Percentiles rank a stretch among this genome's conserved stretches.
Evolutionary conservation across 2,888 invertebrate species (phyloP).

Genomic region (Sclerodermus sp.): DNA sequence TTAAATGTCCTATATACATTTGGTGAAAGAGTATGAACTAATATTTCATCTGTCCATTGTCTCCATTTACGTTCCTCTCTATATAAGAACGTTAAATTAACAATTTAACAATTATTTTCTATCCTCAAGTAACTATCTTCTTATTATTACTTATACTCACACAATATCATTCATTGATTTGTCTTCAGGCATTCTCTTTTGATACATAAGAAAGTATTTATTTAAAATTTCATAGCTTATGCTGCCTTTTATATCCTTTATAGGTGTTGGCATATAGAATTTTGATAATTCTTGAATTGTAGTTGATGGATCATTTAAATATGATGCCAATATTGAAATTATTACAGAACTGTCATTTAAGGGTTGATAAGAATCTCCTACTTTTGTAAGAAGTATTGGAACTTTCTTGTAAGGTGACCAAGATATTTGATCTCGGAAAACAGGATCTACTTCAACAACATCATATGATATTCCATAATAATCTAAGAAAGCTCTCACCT

Average conservation of each 20-base stretch:
- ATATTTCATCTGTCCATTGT: conserved; percentile 87
- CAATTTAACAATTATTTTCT: conserved; percentile 2
- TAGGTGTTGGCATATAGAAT: conserved; percentile 75
- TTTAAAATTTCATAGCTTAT: conserved; percentile 78
- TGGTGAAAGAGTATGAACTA: conserved; percentile 93
- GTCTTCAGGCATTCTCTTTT: conserved; percentile 62
- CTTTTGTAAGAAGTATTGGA: conserved; percentile 81
- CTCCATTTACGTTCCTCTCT: conserved; percentile 95
- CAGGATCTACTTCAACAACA: conserved; percentile 96
- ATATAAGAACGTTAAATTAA: background rate
- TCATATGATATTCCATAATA: conserved; percentile 92
- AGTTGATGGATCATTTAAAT: conserved; percentile 65
- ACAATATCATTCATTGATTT: conserved; percentile 62
- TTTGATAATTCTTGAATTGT: conserved; percentile 72
- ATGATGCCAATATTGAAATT: conserved; percentile 83
- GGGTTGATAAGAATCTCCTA: conserved; percentile 76
- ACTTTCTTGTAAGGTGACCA: conserved; percentile 97
- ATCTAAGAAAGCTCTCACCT: conserved; percentile 80
- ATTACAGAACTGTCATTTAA: conserved; percentile 94
- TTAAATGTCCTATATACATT: conserved; percentile 88
- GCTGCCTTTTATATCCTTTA: conserved; percentile 69
- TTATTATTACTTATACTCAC: conserved; percentile 62
- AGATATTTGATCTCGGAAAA: conserved; percentile 84
- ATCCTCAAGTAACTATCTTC: too few species aligned
- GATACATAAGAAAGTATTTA: conserved; percentile 85